Evolutionary conservation across 1,140 invertebrate species (phyloP), one percentile per base, ranked within the genome.

Genomic region (Drosophila ambigua): DNA sequence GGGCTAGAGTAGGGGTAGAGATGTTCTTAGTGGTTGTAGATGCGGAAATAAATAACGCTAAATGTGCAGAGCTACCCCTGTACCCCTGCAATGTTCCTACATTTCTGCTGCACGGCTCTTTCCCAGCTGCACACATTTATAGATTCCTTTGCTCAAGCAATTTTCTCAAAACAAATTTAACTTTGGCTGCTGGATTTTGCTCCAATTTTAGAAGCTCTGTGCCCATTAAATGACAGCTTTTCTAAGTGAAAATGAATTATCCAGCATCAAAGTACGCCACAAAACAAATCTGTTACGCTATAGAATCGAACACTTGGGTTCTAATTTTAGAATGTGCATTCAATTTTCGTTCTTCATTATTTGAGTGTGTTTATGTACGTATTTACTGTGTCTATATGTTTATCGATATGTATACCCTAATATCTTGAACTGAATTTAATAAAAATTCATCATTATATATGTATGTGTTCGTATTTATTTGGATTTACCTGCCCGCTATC

Each of bases 191-290:
- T 68, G 66, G 64, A 68, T 35, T 15, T 49, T 62, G 35, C 11
- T 39, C 11, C 39, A 24, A 31, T 35, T 49, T 49, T 23, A 45
- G 64, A 57, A 43, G 67, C 43, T 8, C 44, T 68, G 66, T 54
- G 35, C 66, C 48, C 64, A 58, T 69, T 69, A 57, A 57, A 49
- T 69, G 66, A 69, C 66, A 69, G 66, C 64, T 58, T 26, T 49
- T 57, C 66, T 50, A 68, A 69, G 69, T 69, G 69, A 69, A 69
- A 69, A 69, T 69, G 64, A 69, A 69, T 69, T 69, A 69, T 69
- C 64, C 45, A 50, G 57, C 66, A 69, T 69, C 66, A 65, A 43
- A 68, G 23, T 24, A n/a, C 50, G 64, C 64, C 51, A 69, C 66
- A 28, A 64, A 57, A n/a, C 43, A 51, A 69, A 69, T 69, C 68